Conservation (phyloP, 2,113 vertebrate genomes). For the Calonectris borealis region DNA sequence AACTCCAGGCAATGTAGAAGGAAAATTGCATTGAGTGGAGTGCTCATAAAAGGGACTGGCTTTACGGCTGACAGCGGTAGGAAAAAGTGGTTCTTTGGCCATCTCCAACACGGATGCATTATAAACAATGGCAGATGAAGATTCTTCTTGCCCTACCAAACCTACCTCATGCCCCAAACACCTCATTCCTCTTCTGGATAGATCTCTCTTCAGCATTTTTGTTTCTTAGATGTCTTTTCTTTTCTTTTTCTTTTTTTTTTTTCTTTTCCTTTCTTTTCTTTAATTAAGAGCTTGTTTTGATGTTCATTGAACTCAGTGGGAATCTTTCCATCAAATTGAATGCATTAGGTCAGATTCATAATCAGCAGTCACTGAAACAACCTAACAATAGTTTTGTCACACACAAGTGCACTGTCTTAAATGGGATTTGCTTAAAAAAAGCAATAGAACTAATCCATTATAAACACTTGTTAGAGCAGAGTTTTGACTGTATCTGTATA, state of each 20-base stretch:
- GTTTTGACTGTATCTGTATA: slow-evolving; percentile 25
- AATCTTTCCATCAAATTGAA: slow-evolving; percentile 45
- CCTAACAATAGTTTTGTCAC: slow-evolving; percentile 37
- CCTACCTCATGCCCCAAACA: not conserved
- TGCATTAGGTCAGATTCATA: slow-evolving; percentile 33
- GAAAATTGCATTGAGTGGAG: not conserved
- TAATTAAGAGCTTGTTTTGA: slow-evolving; percentile 38
- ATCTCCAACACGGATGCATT: not conserved
- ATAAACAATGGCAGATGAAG: not conserved
- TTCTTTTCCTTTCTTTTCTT: not conserved
- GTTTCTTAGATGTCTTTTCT: not conserved
- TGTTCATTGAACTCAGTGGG: slow-evolving; percentile 39
- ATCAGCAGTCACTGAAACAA: slow-evolving; percentile 28
- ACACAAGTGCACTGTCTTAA: slow-evolving; percentile 1
- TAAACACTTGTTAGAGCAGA: slow-evolving; percentile 20
- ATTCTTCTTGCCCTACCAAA: not conserved
- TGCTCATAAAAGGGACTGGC: not conserved
- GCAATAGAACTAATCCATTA: slow-evolving; percentile 49
- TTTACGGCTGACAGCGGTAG: not conserved
- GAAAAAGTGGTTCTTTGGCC: not conserved
- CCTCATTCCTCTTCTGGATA: not conserved
- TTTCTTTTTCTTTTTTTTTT: not conserved
- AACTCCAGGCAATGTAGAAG: not conserved
- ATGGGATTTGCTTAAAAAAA: slow-evolving; percentile 51
- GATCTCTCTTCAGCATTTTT: not conserved